Base-by-base conservation (phyloP, 1,140 invertebrate genomes). In the Scaptomyza hsui region DNA sequence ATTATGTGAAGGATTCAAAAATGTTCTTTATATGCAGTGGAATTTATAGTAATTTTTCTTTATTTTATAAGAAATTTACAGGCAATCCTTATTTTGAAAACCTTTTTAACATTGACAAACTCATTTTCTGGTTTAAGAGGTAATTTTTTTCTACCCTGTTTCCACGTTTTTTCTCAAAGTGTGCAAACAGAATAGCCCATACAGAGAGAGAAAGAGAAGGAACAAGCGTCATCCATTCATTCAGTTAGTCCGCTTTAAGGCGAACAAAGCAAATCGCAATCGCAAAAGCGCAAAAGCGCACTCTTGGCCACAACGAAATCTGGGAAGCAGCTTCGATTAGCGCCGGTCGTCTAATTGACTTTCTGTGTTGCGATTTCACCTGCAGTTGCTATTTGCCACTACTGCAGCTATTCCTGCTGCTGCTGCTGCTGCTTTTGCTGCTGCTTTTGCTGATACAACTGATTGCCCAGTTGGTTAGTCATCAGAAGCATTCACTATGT, bases 291-390 rank as follows among this genome's bases (percentile, higher is more conserved):
- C 19, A 29, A 29, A 49, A 13, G 13, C 7, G 7, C 19, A 29
- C 21, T 65, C 32, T 59, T 18, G 59, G 61, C 61, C 56, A 29
- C 26, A 29, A 53, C 57, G 44, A 68, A 75, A 72, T 79, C 60
- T 29, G 49, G 52, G 37, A 69, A 55, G 68, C 60, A 59, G 67
- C 76, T 81, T 77, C 73, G 81, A 86, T 85, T 85, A 85, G 75
- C 80, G 77, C 44, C 37, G 35, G 49, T 77, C 73, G 77, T 62
- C 79, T 85, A 85, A 85, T 85, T 85, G 81, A 83, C 81, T 86
- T 85, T 86, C 81, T 77, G 77, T 85, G 81, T 86, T 76, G 73
- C 81, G 77, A 74, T 86, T 85, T 77, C 47, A 86, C 69, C 73
- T 86, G 81, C 57, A 81, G 35, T 21, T 5, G 24, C 19, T 13